Evolutionary conservation across 64 coral and sea anemone species (phyloP), one percentile per base, ranked within the genome.

Genomic region (Dendrophyllia cribrosa): DNA sequence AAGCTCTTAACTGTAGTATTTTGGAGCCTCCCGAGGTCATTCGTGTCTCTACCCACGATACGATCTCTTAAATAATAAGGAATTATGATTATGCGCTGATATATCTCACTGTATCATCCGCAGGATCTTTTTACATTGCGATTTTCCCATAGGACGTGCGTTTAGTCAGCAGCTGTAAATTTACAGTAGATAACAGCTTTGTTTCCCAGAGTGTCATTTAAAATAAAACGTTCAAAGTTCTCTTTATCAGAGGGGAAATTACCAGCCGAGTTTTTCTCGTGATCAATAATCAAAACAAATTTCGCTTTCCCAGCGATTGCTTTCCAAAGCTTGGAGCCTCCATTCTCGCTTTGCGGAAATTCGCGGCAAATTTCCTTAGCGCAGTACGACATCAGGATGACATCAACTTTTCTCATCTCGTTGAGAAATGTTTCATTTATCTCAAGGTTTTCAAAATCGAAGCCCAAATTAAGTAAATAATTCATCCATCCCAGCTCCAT

Each of bases 401-500:
- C 91, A 56, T 93, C 91, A 4, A 55, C 63, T 9, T 83, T 23
- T 16, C 63, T 43, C 82, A 93, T 59, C 7, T 87, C 59, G 43
- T 52, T 75, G 14, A 93, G 21, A 22, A 52, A 60, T 15, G 70
- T 13, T 52, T 50, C 44, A 19, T 86, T 69, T 9, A 93, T 56
- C 12, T 93, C 91, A 15, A 76, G 74, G 66, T 53, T 77, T 50
- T 69, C 59, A 59, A 93, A 93, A 7, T 93, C 81, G 59, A 93
- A 93, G 24, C 85, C 91, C 44, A 93, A 59, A 11, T 49, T n/a
- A 10, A 86, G 81, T 0, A 93, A 14, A 45, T 86, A 93, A 8
- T 83, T 83, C 91, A 93, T 93, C 91, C 91, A 93, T 9, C 91
- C 91, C 3, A 93, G 72, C 61, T 93, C 91, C 1, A 17, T 20